Evolutionary conservation across 2,888 invertebrate species (phyloP), one percentile per base, ranked within the genome.

Genomic region (Agapostemon virescens): DNA sequence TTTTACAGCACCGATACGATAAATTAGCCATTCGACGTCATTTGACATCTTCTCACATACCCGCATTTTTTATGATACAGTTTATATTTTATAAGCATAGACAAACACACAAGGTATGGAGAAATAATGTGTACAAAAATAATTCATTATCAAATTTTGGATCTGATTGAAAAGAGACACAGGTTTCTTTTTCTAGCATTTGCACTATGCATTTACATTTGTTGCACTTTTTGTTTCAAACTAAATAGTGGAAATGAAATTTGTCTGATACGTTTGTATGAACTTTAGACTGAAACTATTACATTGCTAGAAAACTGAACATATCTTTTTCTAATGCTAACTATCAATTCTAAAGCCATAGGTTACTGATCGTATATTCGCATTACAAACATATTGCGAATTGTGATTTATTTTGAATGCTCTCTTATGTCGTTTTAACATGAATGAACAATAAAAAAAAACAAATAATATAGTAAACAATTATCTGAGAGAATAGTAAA

Each of bases 41-140:
- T 63, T 81, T 77, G 38, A 67, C 40, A 71, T 45, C 33, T 77
- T 75, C 36, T 73, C 70, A 67, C 61, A 83, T 66, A 69, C 26
- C 70, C 45, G 72, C 45, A 66, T 55, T 61, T 63, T 67, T 67
- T 66, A 74, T 82, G 76, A 74, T n/a, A 7, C 30, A 74, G 17
- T 70, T 81, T 36, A 77, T 82, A 52, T 83, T 69, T 68, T 78
- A 74, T 36, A 77, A 75, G 52, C 64, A 75, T 63, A 75, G 42
- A 73, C 69, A 64, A 52, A 77, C 26, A 83, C 86, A 88, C 88
- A 88, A 88, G 88, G 88, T 88, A 88, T 87, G 83, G 88, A 88
- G 88, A 88, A 85, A 84, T n/a, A n/a, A 55, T 63, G n/a, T 70
- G 5, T n/a, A 64, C 11, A 30, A 45, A 72, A 78, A 55, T 9